phyloP scores from a whole-genome alignment of 2,888 invertebrate genomes.

The Drosophila colorata region DNA sequence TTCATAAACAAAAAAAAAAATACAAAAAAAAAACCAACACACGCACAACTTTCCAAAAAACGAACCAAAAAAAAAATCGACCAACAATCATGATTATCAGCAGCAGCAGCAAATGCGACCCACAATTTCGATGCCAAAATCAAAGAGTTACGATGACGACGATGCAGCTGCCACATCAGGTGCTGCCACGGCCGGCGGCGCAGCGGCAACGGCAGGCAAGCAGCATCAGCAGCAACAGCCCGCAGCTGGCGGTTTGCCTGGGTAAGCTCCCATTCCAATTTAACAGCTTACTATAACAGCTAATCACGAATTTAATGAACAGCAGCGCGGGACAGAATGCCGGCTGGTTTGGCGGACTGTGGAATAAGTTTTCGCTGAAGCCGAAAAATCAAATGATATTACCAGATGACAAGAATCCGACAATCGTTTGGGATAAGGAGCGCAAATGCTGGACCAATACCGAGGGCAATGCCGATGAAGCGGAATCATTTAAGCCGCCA shows the following conservation, averaged over 20 bases:
- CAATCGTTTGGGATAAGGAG: slow-evolving; percentile 97
- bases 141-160: slow-evolving; percentile 82
- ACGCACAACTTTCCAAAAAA: slow-evolving; percentile 1
- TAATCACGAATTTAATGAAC: background rate
- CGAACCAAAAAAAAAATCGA: background rate
- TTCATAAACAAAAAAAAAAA: slow-evolving; percentile 4
- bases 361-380: slow-evolving; percentile 92
- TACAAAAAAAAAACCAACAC: slow-evolving; percentile 12
- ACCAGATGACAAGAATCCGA: slow-evolving; percentile 97
- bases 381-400: slow-evolving; percentile 98
- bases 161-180: slow-evolving; percentile 44
- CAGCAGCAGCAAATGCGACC: slow-evolving; percentile 81
- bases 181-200: slow-evolving; percentile 12
- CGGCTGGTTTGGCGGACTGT: slow-evolving; percentile 95
- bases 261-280: slow-evolving; percentile 36
- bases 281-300: background rate
- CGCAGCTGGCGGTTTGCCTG: slow-evolving; percentile 46
- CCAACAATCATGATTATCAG: slow-evolving; percentile 31
- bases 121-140: slow-evolving; percentile 87
- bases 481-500: slow-evolving; percentile 88
- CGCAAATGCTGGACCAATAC: slow-evolving; percentile 94
- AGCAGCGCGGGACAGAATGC: slow-evolving; percentile 77
- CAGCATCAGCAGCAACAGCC: slow-evolving; percentile 35
- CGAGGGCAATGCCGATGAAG: slow-evolving; percentile 86
- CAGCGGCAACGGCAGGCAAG: slow-evolving; percentile 36